Percentiles rank a stretch among this genome's conserved stretches.
phyloP scores from a whole-genome alignment of 2,888 invertebrate genomes.

The Sympetrum striolatum region DNA sequence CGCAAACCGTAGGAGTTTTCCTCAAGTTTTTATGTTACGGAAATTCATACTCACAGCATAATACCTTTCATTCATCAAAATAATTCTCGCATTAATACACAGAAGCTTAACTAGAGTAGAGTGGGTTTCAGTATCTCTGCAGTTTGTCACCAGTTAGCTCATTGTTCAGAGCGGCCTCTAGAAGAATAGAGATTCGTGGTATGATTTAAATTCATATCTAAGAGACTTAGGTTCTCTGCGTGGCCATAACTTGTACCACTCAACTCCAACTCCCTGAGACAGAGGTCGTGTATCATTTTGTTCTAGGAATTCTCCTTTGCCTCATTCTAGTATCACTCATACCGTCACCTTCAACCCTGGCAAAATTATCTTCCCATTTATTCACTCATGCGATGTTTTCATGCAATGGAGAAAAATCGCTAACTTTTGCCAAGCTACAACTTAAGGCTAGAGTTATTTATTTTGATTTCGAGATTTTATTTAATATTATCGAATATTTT shows the following conservation, averaged over 20 bases:
- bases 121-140: not conserved
- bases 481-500: too few relatives aligned
- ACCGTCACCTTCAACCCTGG: not conserved
- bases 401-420: not conserved
- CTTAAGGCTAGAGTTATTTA: too few relatives aligned
- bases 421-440: too few relatives aligned
- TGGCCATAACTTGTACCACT: not conserved
- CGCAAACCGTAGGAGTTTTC: too few relatives aligned
- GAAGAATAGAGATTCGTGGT: not conserved
- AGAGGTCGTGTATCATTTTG: not conserved
- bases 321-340: not conserved
- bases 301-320: not conserved
- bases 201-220: not conserved
- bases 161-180: not conserved
- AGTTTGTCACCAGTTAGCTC: too few relatives aligned
- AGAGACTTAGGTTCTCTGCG: not conserved
- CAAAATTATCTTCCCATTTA: not conserved
- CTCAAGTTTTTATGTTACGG: too few relatives aligned
- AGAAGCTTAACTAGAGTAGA: not conserved
- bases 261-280: not conserved
- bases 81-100: too few relatives aligned
- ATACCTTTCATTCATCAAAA: too few relatives aligned
- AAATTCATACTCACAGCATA: too few relatives aligned
- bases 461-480: too few relatives aligned
- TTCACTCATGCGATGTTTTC: not conserved